Evolutionary conservation across 1,140 invertebrate genomes (phyloP), one percentile per base, ranked within the genome.

Genomic region (Hyposmocoma kahamanoa): DNA sequence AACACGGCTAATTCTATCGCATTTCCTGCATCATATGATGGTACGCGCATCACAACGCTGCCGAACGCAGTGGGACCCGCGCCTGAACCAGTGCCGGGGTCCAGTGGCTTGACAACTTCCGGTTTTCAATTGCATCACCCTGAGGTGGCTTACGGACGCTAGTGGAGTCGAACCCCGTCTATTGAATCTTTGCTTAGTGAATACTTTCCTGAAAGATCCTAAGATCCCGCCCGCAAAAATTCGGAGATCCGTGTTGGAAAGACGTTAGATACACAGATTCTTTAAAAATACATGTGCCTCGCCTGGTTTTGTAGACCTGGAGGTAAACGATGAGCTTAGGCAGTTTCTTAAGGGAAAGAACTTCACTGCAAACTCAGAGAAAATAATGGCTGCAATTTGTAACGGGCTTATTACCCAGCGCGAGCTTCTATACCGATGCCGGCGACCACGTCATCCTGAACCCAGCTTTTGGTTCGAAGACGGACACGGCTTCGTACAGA

Each of bases 291-390:
- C 30, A 34, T 34, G 15, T 34, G 30, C 30, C 30, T 5, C 30
- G 6, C 30, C 30, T 4, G 30, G 30, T 34, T 34, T 34, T 13
- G 30, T 34, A 34, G 30, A 34, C n/a, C 30, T 34, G 3, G 30
- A 34, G 30, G 30, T 34, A 34, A 34, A 34, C 15, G 30, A 34
- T 34, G 30, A 34, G n/a, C n/a, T 34, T 4, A 34, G 30, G n/a
- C 30, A 34, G 15, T 34, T 34, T n/a, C 9, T n/a, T 4, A 34
- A 34, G n/a, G 30, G 30, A n/a, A 34, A 34, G n/a, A 13, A 34
- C n/a, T 34, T 6, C n/a, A 11, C 11, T 6, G 24, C 24, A 26
- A 26, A 11, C 24, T 26, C 24, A 11, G 24, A 26, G 11, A 26
- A 26, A 26, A 26, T 26, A 11, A 6, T 26, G 11, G 24, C 24